A percentile compares a stretch with the other conserved stretches of the same genome.
phyloP scores from a whole-genome alignment of 2,888 invertebrate genomes.

The Apotomis turbidana region DNA sequence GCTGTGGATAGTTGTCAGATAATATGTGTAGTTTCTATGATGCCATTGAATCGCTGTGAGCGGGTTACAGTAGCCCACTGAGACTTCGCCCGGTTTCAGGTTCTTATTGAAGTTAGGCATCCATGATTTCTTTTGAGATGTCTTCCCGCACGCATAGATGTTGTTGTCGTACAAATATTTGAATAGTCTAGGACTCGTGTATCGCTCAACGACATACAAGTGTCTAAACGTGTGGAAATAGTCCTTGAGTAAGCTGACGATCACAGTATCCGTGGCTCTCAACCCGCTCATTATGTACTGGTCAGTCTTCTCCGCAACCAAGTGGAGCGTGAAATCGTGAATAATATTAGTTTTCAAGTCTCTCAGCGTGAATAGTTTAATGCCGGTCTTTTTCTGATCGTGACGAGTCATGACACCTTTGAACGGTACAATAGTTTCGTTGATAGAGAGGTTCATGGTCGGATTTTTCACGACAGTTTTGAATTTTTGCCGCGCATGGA shows the following conservation, averaged over 20 bases:
- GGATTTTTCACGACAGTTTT: slow-evolving; percentile 28
- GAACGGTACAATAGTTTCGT: slow-evolving; percentile 35
- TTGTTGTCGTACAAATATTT: slow-evolving; percentile 40
- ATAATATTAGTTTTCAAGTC: slow-evolving; percentile 34
- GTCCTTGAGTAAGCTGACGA: slow-evolving; percentile 26
- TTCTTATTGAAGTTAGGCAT: slow-evolving; percentile 32
- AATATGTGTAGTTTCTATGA: slow-evolving; percentile 24
- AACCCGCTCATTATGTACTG: slow-evolving; percentile 28
- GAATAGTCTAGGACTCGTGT: slow-evolving; percentile 40
- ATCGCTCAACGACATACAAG: slow-evolving; percentile 38
- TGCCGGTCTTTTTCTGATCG: slow-evolving; percentile 33
- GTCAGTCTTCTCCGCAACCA: slow-evolving; percentile 30
- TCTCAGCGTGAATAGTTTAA: slow-evolving; percentile 31
- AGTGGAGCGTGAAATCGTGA: slow-evolving; percentile 32
- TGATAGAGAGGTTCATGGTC: slow-evolving; percentile 22
- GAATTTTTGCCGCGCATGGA: slow-evolving; percentile 36
- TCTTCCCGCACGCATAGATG: slow-evolving; percentile 39
- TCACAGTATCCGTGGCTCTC: slow-evolving; percentile 21
- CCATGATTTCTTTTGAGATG: slow-evolving; percentile 28
- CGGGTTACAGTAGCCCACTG: slow-evolving; percentile 33
- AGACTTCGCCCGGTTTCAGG: slow-evolving; percentile 20
- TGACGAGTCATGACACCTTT: slow-evolving; percentile 24
- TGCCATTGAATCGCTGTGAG: slow-evolving; percentile 37
- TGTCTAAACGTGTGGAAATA: slow-evolving; percentile 37
- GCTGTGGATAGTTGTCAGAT: slow-evolving; percentile 31